Conservation (phyloP, 2,888 invertebrate species). For the Molorchus minor region DNA sequence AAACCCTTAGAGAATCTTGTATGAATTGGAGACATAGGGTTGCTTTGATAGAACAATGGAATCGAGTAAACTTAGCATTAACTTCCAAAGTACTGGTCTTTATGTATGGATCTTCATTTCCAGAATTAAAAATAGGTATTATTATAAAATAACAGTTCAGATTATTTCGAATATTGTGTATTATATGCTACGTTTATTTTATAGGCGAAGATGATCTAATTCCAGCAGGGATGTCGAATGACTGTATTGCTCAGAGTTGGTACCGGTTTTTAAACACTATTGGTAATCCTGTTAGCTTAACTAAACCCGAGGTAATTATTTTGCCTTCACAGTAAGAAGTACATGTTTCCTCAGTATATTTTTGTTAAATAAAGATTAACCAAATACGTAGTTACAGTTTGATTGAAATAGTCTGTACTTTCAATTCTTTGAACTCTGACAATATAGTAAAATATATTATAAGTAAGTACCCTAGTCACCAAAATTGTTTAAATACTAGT, state of each 20-base stretch:
- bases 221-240: constrained; percentile 84
- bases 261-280: constrained; percentile 93
- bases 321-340: too few relatives aligned
- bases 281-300: constrained; percentile 93
- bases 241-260: constrained; percentile 95
- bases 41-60: constrained; percentile 94
- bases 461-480: too few relatives aligned
- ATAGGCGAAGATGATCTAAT: constrained; percentile 90
- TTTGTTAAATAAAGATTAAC: too few relatives aligned
- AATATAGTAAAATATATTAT: too few relatives aligned
- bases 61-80: constrained; percentile 88
- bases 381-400: too few relatives aligned
- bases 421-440: too few relatives aligned
- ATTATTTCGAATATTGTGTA: constrained; percentile 14
- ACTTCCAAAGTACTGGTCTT: constrained; percentile 85
- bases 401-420: too few relatives aligned
- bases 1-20: constrained; percentile 91
- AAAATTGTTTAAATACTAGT: too few relatives aligned
- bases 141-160: constrained; percentile 5
- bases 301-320: constrained; percentile 75
- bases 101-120: constrained; percentile 89
- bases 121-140: constrained; percentile 79
- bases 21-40: constrained; percentile 94
- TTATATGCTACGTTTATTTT: constrained; percentile 25
- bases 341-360: too few relatives aligned